Base-by-base conservation (phyloP, 2,888 invertebrate species). In the Orthosia gracilis region DNA sequence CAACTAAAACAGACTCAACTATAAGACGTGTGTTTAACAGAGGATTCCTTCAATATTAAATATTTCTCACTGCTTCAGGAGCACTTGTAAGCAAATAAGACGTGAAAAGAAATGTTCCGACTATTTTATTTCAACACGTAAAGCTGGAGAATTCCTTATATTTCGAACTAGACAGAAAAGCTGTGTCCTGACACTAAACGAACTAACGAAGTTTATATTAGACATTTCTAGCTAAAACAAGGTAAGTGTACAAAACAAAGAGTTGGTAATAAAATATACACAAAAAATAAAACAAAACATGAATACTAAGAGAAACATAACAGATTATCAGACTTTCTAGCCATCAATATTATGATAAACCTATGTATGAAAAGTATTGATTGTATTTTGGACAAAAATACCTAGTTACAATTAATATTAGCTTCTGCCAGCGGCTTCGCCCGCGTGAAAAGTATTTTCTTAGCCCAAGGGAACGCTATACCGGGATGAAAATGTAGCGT, bases 121-220 rank as follows among this genome's bases (percentile, higher is more conserved):
- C 50, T 49, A 54, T 66, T 77, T 62, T 57, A 72, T 65, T 66
- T 59, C 23, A 66, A 66, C 47, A 26, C 66, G 59, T 50, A 50
- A 50, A 23, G 2, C 17, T 23, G 50, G 54, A 63, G 26, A 26
- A 45, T 15, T 15, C 47, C 23, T 40, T 47, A 17, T 55, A 40
- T 61, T 65, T 26, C 17, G 21, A 11, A 15, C 18, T 55, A 23
- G n/a, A 69, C 76, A 54, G 18, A 72, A 76, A 64, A 62, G n/a
- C 52, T 18, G 23, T 47, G 31, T 21, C 26, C 52, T 69, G 70
- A 55, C 54, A 54, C 54, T 69, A 68, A 68, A 55, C 61, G 47
- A 65, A 40, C 66, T 82, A 81, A 71, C 49, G 58, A 69, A 81
- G 63, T 64, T 73, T 72, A 70, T 65, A 68, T 77, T 78, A 78